Conservation (phyloP, 2,888 invertebrate genomes). For the Amblyjoppa proteus region DNA sequence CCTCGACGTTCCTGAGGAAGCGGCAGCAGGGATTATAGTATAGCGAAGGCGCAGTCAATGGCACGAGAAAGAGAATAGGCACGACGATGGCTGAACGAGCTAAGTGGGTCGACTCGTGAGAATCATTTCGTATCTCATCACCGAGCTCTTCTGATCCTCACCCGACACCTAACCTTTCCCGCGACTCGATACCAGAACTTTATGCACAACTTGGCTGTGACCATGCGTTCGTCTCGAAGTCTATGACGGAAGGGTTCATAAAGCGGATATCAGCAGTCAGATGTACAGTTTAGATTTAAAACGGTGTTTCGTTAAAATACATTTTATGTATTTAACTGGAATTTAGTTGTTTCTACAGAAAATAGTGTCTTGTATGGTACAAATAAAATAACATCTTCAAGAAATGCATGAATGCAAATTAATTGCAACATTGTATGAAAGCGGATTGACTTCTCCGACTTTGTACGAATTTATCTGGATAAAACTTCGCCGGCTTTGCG, state of each 20-base stretch:
- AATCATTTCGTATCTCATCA: constrained; percentile 73
- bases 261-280: neutral
- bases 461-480: constrained; percentile 20
- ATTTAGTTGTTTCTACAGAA: neutral
- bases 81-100: constrained; percentile 53
- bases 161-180: constrained; percentile 41
- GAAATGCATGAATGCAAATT: neutral
- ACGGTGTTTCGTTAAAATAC: neutral
- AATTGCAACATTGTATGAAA: constrained; percentile 10
- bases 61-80: constrained; percentile 69
- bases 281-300: neutral
- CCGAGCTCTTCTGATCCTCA: constrained; percentile 56
- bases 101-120: constrained; percentile 78
- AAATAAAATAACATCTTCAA: neutral
- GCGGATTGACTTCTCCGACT: neutral
- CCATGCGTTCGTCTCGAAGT: constrained; percentile 3
- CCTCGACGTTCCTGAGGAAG: constrained; percentile 27
- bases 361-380: neutral
- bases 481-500: constrained; percentile 33
- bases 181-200: constrained; percentile 25
- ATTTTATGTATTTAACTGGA: neutral
- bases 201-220: constrained; percentile 37
- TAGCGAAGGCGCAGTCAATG: constrained; percentile 71
- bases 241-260: neutral
- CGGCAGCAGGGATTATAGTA: neutral